These are phyloP conservation scores for Dreissena polymorpha DNA, from an alignment of 1,140 invertebrate genomes.

Conservation along the genomic window DNA sequence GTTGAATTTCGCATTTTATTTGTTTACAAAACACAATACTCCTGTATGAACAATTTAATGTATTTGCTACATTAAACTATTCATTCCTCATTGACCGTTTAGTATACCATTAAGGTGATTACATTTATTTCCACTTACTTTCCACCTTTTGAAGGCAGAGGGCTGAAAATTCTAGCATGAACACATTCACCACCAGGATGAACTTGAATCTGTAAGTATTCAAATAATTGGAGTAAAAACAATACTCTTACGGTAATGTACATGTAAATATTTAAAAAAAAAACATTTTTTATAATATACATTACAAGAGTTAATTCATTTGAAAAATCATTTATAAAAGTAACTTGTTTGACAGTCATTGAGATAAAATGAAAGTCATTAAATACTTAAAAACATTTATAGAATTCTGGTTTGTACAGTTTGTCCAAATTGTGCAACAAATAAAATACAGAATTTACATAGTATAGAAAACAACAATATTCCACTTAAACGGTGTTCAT, in stretches of 20 bases:
- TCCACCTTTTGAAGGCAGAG: neutral
- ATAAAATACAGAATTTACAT: too few relatives aligned
- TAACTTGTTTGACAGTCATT: neutral
- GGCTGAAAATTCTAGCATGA: conserved; percentile 27
- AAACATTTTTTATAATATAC: neutral
- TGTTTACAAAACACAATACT: too few relatives aligned
- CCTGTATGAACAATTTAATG: too few relatives aligned
- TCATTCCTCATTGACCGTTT: too few relatives aligned
- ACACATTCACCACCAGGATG: conserved; percentile 3
- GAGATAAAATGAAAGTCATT: neutral
- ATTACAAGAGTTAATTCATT: neutral
- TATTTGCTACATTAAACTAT: too few relatives aligned
- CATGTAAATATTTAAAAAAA: neutral
- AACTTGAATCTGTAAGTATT: conserved; percentile 20
- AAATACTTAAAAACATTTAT: neutral
- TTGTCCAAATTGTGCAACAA: too few relatives aligned
- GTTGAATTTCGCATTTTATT: too few relatives aligned
- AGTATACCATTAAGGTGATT: too few relatives aligned
- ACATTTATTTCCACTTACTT: too few relatives aligned
- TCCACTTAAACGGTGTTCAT: too few relatives aligned
- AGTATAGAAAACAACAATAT: too few relatives aligned
- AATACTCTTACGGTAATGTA: neutral
- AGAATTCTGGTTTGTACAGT: neutral
- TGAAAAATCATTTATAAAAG: neutral
- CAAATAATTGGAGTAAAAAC: neutral